Conservation (phyloP, 2,797 vertebrate species). For the Dendrocincla tyrannina region DNA sequence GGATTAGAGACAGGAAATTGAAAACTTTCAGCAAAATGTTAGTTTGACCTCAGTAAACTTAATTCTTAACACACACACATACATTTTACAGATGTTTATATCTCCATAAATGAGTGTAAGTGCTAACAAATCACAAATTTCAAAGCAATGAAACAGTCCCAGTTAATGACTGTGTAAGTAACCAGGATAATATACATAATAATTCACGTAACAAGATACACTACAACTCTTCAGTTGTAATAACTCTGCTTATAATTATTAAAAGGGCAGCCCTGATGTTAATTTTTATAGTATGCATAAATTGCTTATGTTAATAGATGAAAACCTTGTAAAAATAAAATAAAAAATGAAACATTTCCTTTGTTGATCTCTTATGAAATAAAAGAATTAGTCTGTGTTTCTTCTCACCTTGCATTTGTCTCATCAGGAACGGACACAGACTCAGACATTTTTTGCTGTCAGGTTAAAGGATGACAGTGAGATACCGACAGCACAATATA, state of each 20-base stretch:
- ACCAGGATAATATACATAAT: not conserved
- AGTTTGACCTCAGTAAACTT: not conserved
- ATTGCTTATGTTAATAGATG: not conserved
- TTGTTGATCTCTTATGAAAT: not conserved
- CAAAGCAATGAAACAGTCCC: not conserved
- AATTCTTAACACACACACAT: not conserved
- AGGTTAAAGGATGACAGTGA: not conserved
- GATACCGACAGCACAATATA: not conserved
- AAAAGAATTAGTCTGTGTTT: not conserved
- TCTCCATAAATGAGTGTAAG: not conserved
- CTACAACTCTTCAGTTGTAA: not conserved
- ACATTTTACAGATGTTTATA: not conserved
- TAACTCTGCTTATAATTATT: not conserved
- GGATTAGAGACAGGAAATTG: not conserved
- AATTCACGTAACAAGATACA: not conserved
- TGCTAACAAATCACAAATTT: not conserved
- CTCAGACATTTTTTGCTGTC: not conserved
- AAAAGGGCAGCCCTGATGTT: not conserved
- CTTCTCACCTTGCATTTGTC: not conserved
- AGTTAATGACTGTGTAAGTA: not conserved
- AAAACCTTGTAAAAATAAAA: not conserved
- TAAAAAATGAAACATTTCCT: not conserved
- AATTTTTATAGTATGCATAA: not conserved
- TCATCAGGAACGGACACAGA: not conserved
- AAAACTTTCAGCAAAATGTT: not conserved